phyloP scores from a whole-genome alignment of 2,113 vertebrate genomes.

The Hoplias malabaricus region DNA sequence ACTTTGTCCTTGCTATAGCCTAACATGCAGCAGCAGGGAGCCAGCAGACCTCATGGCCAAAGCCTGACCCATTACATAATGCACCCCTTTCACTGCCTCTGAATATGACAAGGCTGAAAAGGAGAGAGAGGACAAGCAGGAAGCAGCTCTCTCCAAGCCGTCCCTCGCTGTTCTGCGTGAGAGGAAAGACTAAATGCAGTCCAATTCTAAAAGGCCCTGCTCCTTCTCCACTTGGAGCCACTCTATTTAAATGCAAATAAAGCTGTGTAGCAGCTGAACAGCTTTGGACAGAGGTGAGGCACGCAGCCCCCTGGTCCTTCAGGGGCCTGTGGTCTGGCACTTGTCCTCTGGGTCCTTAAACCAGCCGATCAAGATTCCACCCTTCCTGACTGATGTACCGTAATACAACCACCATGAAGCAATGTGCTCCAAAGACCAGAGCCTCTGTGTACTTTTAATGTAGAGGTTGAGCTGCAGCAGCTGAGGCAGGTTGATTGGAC shows the following conservation, averaged over 20 bases:
- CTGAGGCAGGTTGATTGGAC: neutral
- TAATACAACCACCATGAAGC: neutral
- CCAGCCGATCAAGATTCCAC: conserved; percentile 10
- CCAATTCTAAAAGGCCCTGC: conserved; percentile 28
- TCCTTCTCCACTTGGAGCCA: conserved; percentile 31
- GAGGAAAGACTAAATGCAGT: conserved; percentile 35
- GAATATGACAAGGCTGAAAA: conserved; percentile 49
- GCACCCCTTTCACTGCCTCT: conserved; percentile 23
- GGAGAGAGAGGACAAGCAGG: conserved; percentile 38
- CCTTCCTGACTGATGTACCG: neutral
- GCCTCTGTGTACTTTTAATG: neutral
- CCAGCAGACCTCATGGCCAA: conserved; percentile 37
- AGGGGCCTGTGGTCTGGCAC: conserved; percentile 57
- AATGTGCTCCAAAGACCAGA: neutral
- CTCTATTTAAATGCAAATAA: conserved; percentile 77
- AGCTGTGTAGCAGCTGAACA: conserved; percentile 61
- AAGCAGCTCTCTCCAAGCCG: conserved; percentile 40
- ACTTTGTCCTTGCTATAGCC: neutral
- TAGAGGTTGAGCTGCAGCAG: conserved; percentile 1
- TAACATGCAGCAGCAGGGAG: conserved; percentile 18
- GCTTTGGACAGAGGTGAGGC: conserved; percentile 63
- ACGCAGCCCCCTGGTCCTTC: conserved; percentile 52
- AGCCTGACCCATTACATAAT: conserved; percentile 47
- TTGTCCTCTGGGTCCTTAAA: conserved; percentile 43
- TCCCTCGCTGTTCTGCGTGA: conserved; percentile 38